Conservation (phyloP, 2,888 invertebrate species). For the Alcis repandata region DNA sequence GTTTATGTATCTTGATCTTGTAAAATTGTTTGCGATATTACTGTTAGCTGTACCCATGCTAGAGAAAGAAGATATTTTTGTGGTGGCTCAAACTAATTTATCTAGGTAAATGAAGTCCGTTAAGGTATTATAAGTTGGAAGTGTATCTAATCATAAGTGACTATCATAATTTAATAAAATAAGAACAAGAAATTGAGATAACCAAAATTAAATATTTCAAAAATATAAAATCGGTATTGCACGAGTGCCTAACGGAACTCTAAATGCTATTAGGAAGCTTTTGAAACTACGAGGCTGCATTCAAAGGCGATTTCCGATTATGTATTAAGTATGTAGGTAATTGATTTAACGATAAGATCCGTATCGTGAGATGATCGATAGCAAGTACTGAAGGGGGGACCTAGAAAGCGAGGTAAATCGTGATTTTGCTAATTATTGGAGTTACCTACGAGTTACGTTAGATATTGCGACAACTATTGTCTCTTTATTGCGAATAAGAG, state of each 20-base stretch:
- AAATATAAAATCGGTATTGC: constrained; percentile 29
- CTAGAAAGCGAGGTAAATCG: constrained; percentile 80
- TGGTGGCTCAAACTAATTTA: neutral
- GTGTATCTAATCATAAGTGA: neutral
- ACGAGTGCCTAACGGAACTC: constrained; percentile 33
- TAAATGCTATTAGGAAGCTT: constrained; percentile 33
- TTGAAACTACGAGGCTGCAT: constrained; percentile 51
- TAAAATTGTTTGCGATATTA: too few species aligned
- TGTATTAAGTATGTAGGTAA: constrained; percentile 62
- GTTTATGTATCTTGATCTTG: too few species aligned
- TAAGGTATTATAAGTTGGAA: neutral
- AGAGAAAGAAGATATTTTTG: too few species aligned
- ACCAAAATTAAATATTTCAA: constrained; percentile 1
- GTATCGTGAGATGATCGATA: constrained; percentile 78
- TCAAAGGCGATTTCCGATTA: constrained; percentile 64
- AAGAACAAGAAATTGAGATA: constrained; percentile 28
- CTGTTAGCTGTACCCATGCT: too few species aligned
- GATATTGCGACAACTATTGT: constrained; percentile 75
- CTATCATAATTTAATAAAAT: constrained; percentile 9
- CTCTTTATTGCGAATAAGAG: constrained; percentile 73
- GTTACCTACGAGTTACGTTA: constrained; percentile 69
- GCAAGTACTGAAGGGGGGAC: constrained; percentile 73
- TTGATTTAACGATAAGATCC: constrained; percentile 68
- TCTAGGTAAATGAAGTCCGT: neutral
- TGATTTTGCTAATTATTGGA: constrained; percentile 77